A percentile compares a stretch with the other conserved stretches of the same genome.
Conservation (phyloP, 2,888 invertebrate genomes). For the Synanthedon myopaeformis region DNA sequence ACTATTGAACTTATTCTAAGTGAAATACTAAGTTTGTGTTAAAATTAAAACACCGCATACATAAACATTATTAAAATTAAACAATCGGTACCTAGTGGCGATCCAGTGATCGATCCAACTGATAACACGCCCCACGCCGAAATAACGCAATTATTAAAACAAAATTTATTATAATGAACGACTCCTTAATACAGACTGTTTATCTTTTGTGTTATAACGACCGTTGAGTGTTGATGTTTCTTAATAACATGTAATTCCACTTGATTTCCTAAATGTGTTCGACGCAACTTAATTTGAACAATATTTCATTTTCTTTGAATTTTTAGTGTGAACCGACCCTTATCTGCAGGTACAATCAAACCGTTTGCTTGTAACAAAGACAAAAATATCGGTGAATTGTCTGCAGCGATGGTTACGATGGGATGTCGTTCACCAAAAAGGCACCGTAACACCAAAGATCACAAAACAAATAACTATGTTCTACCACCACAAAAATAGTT, state of each 20-base stretch:
- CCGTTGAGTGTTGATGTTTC: constrained; percentile 61
- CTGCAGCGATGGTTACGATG: too few species aligned
- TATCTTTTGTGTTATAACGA: constrained; percentile 66
- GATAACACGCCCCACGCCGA: constrained; percentile 49
- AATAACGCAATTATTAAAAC: constrained; percentile 55
- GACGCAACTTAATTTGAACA: constrained; percentile 49
- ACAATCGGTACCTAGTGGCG: constrained; percentile 36
- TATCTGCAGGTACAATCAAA: too few species aligned
- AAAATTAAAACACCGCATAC: constrained; percentile 5
- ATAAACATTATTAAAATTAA: constrained; percentile 27
- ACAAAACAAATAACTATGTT: too few species aligned
- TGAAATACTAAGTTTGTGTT: constrained; percentile 3
- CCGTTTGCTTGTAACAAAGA: too few species aligned
- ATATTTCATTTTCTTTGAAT: constrained; percentile 21
- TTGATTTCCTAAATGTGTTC: constrained; percentile 60
- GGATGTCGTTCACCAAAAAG: too few species aligned
- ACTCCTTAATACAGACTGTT: constrained; percentile 62
- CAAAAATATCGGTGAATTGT: too few species aligned
- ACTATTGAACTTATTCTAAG: too few species aligned
- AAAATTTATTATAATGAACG: constrained; percentile 60
- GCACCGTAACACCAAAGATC: too few species aligned
- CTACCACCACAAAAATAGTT: too few species aligned
- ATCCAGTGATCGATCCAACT: constrained; percentile 38
- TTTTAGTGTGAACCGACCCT: too few species aligned
- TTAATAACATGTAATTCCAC: constrained; percentile 65